Evolutionary conservation across 1,140 invertebrate species (phyloP), one percentile per base, ranked within the genome.

Genomic region (Oscheius sp.): DNA sequence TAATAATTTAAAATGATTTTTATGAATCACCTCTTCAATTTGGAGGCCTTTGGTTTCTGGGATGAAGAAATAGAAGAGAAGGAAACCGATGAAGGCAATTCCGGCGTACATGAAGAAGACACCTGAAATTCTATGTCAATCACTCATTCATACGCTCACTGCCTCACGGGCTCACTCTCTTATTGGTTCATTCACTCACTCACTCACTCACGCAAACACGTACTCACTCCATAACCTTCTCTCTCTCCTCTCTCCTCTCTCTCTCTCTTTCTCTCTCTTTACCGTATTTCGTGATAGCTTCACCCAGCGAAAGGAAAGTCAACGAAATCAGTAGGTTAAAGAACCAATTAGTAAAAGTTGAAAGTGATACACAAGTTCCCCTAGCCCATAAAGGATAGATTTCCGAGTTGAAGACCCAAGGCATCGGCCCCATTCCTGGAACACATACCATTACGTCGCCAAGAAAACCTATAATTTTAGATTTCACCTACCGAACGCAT

Each of bases 1-100:
- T 58, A 20, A 13, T 3, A 26, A 63, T 4, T 13, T 45, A 18
- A 63, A 34, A 63, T 34, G 4, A 13, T 20, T 28, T 23, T 23
- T 13, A 63, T 29, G 49, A 63, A 20, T 18, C 79, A 96, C 94
- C 80, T 95, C 93, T 82, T 95, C 92, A 46, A 96, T 87, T 72
- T 89, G 18, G n/a, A 72, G 61, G 3, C 93, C 93, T 80, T 91
- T 91, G 0, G 93, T 96, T 86, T 96, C 94, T 23, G 93, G 93
- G 32, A 96, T 91, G 74, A 89, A 91, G 58, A 91, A 82, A 76
- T 91, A 89, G 15, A 92, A 90, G 84, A 95, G 92, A 34, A 93
- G 80, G 59, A 94, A 80, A 23, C 91, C 91, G 10, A 90, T 38
- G 2, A 90, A 76, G 75, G 91, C 91, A 68, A 94, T 88, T 4